Percentiles rank a stretch among this genome's conserved stretches.
Conservation (phyloP, 2,797 vertebrate genomes). For the Craterocephalus amniculus region DNA sequence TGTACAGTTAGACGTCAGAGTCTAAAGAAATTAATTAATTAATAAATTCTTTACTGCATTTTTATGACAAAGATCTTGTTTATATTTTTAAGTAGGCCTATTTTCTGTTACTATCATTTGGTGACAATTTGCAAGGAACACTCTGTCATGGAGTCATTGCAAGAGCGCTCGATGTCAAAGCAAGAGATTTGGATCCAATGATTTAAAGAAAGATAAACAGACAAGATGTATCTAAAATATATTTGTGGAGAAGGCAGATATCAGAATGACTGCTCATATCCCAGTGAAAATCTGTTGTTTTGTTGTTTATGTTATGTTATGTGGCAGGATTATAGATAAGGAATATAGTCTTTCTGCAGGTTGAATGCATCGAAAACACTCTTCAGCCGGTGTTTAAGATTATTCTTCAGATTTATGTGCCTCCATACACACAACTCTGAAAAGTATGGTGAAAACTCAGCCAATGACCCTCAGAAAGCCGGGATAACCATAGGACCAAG, state of each 20-base stretch:
- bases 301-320: neutral
- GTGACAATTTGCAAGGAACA: slow-evolving; percentile 57
- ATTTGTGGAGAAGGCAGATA: slow-evolving; percentile 22
- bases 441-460: neutral
- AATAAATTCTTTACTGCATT: slow-evolving; percentile 7
- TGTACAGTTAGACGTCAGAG: neutral
- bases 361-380: no score
- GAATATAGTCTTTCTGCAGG: neutral
- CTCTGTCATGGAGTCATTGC: slow-evolving; percentile 50
- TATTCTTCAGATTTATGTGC: neutral
- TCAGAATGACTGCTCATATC: slow-evolving; percentile 9
- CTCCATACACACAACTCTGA: neutral
- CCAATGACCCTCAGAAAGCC: neutral
- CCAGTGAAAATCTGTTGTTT: slow-evolving; percentile 16
- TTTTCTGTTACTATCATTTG: slow-evolving; percentile 20
- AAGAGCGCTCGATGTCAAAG: slow-evolving; percentile 45
- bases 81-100: slow-evolving; percentile 55
- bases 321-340: neutral
- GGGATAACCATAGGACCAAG: neutral
- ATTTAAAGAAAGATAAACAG: neutral
- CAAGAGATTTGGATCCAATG: slow-evolving; percentile 33
- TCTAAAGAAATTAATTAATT: slow-evolving; percentile 2
- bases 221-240: slow-evolving; percentile 5
- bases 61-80: slow-evolving; percentile 11
- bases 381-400: neutral